Conservation (phyloP, 2,113 vertebrate species). For the Nothoprocta perdicaria region DNA sequence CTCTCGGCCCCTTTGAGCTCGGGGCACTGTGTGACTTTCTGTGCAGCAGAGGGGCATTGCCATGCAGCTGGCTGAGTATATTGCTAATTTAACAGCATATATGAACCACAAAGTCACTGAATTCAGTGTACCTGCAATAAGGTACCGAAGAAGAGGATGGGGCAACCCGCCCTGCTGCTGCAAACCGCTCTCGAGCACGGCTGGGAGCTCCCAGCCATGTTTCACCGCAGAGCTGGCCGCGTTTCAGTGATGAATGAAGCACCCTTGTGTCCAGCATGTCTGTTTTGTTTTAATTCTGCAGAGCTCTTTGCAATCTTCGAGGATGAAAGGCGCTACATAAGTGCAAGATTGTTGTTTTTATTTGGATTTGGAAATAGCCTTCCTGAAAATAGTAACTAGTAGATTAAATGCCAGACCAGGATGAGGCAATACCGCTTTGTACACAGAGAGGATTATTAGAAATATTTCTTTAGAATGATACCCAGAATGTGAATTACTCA, state of each 20-base stretch:
- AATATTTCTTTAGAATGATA: constrained; percentile 74
- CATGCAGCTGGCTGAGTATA: background rate
- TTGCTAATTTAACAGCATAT: background rate
- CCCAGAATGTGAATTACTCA: constrained; percentile 67
- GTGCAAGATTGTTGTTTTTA: constrained; percentile 57
- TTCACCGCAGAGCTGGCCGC: constrained; percentile 19
- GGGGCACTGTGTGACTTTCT: background rate
- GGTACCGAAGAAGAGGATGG: background rate
- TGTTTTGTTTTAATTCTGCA: constrained; percentile 64
- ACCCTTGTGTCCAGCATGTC: constrained; percentile 17
- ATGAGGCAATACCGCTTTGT: constrained; percentile 69
- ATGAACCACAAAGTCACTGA: background rate
- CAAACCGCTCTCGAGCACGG: background rate
- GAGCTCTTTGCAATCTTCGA: constrained; percentile 27
- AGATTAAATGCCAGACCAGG: constrained; percentile 62
- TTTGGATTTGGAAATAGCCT: constrained; percentile 68
- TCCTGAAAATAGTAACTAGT: constrained; percentile 72
- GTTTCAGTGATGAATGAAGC: constrained; percentile 32
- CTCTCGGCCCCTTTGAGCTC: background rate
- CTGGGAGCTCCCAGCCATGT: background rate
- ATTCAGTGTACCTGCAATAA: fast-evolving
- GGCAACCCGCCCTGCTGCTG: background rate
- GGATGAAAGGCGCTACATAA: constrained; percentile 39
- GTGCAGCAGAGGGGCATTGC: background rate
- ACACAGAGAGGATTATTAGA: constrained; percentile 74